Percentiles rank a stretch among this genome's conserved stretches.
These are phyloP conservation scores for Lagothrix lagotricha DNA, from an alignment of 2,797 vertebrate genomes.

Conservation along the genomic window DNA sequence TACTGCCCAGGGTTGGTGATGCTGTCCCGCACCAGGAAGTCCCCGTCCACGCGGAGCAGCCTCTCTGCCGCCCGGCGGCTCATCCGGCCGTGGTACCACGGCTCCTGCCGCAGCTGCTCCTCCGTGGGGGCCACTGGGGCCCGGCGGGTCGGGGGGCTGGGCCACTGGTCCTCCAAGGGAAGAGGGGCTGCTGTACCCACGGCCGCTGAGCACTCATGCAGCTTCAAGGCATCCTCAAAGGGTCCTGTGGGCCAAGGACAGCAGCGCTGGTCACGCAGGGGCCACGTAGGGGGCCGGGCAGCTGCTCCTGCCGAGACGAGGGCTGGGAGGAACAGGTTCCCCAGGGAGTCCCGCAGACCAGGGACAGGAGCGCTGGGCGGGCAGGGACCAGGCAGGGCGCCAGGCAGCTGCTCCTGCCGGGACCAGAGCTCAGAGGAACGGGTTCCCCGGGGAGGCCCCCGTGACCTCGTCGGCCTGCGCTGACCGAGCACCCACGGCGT, in stretches of 20 bases:
- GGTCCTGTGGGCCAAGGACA: slow-evolving; percentile 86
- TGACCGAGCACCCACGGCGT: background rate
- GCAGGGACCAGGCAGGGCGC: background rate
- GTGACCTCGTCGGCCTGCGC: rapidly evolving
- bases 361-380: background rate
- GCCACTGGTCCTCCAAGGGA: slow-evolving; percentile 93
- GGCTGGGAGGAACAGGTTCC: too few species aligned
- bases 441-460: background rate
- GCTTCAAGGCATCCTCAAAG: slow-evolving; percentile 96
- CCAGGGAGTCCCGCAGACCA: too few species aligned
- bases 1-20: slow-evolving; percentile 97
- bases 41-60: slow-evolving; percentile 92
- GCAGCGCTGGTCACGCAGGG: background rate
- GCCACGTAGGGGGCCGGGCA: background rate
- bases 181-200: slow-evolving; percentile 69
- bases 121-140: slow-evolving; percentile 96
- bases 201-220: slow-evolving; percentile 88
- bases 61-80: slow-evolving; percentile 94
- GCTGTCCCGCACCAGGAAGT: slow-evolving; percentile 97
- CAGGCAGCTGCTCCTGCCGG: background rate
- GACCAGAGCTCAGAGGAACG: background rate
- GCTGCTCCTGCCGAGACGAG: background rate
- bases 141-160: slow-evolving; percentile 93
- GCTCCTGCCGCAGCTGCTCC: slow-evolving; percentile 93
- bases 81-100: slow-evolving; percentile 98